A percentile compares a stretch with the other conserved stretches of the same genome.
Conservation (phyloP, 2,113 vertebrate genomes). For the Lonchura striata region DNA sequence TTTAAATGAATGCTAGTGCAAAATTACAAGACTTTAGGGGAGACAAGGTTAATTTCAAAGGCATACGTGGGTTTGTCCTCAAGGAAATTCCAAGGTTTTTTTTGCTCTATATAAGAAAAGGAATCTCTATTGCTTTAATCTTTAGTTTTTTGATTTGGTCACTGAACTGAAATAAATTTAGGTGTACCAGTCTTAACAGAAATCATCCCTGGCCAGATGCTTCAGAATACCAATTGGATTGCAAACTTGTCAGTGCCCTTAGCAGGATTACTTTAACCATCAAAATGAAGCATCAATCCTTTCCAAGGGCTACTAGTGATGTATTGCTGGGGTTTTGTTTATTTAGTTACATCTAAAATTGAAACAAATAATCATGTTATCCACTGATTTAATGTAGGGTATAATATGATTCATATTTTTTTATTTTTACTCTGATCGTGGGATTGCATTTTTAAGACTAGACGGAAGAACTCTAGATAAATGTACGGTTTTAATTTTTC, state of each 20-base stretch:
- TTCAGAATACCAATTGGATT: not conserved
- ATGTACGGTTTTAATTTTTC: not conserved
- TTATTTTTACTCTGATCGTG: not conserved
- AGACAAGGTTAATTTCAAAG: not conserved
- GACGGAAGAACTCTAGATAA: not conserved
- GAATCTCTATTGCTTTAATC: not conserved
- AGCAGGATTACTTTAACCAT: not conserved
- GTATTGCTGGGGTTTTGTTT: not conserved
- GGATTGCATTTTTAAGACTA: slow-evolving; percentile 1
- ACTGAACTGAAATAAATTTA: not conserved
- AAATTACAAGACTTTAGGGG: not conserved
- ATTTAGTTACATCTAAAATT: not conserved
- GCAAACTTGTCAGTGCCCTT: not conserved
- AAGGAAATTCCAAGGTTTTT: not conserved
- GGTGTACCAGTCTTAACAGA: not conserved
- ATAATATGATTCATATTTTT: not conserved
- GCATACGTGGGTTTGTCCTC: not conserved
- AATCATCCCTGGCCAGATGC: not conserved
- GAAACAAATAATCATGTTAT: not conserved
- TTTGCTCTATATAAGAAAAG: not conserved
- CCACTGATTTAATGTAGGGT: not conserved
- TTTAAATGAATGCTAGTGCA: not conserved
- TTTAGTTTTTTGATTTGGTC: not conserved
- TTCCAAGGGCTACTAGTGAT: not conserved
- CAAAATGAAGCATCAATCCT: not conserved